Base-by-base conservation (phyloP, 2,113 vertebrate species). In the Pardalotus punctatus region DNA sequence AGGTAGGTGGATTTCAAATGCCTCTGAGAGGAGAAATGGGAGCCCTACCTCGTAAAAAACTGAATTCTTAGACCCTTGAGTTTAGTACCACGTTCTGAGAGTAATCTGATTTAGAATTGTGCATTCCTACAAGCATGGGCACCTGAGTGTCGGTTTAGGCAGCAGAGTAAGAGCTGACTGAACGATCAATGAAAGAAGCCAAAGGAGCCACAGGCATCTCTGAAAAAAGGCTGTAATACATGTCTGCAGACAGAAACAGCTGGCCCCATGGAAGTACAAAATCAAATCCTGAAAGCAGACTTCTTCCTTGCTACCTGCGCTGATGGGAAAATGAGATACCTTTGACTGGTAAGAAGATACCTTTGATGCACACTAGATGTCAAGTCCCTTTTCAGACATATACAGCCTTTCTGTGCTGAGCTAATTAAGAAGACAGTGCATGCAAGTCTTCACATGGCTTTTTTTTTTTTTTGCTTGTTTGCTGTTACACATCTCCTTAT, bases 1-100 rank as follows among this genome's bases (percentile, higher is more conserved):
- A 99, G 99, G 99, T 99, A 95, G 90, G 97, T 95, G 77, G 19
- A 36, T 47, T 73, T 77, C 71, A 73, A 8, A 11, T 22, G 25
- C 53, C 42, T 48, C 66, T 7, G 6, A 36, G 42, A 53, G 64
- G 58, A 21, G 8, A 10, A 79, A 1, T 12, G 29, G 56, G 28
- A 51, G 33, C 35, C 31, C 42, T 31, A 0, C 40, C 22, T 58
- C 3, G 1, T 18, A n/a, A 64, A 27, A 69, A 79, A 70, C 7
- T 10, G 36, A 11, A 36, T 77, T 82, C 27, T 17, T 64, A 57
- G n/a, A 66, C 27, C 23, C 24, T 47, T 66, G 28, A 36, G 66
- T 70, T 76, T 48, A 58, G 51, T 48, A 24, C 25, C 5, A 0
- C 51, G 38, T 31, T 74, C 38, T 77, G 38, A 29, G 40, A 78